Conservation (phyloP, 2,888 invertebrate species). For the Ethmia dodecea region DNA sequence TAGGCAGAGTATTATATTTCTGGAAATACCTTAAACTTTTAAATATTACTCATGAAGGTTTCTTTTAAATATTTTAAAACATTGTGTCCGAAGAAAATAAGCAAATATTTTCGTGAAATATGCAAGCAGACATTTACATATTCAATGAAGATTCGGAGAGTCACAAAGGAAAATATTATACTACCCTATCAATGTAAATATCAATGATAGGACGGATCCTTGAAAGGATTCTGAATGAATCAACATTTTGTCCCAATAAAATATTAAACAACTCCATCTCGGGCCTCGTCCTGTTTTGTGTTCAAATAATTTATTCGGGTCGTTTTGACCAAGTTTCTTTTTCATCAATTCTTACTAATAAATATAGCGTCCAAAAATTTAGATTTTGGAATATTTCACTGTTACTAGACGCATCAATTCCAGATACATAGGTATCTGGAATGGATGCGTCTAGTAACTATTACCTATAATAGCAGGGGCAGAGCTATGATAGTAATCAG, state of each 20-base stretch:
- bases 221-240: slow-evolving; percentile 2
- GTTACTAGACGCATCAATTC: background rate
- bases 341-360: background rate
- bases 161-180: slow-evolving; percentile 3
- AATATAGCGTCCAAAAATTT: background rate
- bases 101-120: too few relatives aligned
- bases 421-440: background rate
- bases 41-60: too few relatives aligned
- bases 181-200: background rate
- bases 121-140: slow-evolving; percentile 2
- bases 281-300: background rate
- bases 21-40: too few relatives aligned
- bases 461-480: too few relatives aligned
- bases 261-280: background rate
- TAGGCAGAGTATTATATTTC: too few relatives aligned
- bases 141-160: slow-evolving; percentile 1
- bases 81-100: too few relatives aligned
- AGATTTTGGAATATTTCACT: background rate
- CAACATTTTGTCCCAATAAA: slow-evolving; percentile 1
- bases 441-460: too few relatives aligned
- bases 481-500: too few relatives aligned
- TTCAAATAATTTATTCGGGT: background rate
- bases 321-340: too few relatives aligned
- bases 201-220: background rate
- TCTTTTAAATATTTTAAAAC: too few relatives aligned